These are phyloP conservation scores for Zaprionus obscuricornis DNA, from an alignment of 2,888 invertebrate genomes.

Conservation along the genomic window DNA sequence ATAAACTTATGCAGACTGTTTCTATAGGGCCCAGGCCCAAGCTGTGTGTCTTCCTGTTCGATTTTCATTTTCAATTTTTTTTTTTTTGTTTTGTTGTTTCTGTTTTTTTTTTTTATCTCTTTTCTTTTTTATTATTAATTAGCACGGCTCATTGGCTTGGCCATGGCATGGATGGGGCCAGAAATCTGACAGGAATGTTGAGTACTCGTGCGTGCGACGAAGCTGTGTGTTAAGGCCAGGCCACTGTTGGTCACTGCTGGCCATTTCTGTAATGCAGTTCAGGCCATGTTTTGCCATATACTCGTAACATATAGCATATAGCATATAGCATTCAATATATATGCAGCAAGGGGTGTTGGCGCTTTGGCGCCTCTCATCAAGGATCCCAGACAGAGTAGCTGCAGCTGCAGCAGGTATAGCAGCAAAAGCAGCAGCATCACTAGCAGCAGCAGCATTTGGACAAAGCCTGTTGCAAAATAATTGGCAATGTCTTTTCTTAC, in stretches of 20 bases:
- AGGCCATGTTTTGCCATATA: no score
- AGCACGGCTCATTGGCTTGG: conserved; percentile 53
- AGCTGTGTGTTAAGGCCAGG: conserved; percentile 2
- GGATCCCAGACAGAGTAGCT: conserved; percentile 50
- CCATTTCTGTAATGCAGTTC: no score
- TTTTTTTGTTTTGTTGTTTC: no score
- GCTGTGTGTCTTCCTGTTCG: conserved; percentile 53
- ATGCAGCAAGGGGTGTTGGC: conserved; percentile 66
- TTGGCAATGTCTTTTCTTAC: conserved; percentile 61
- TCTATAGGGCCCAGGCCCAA: conserved; percentile 31
- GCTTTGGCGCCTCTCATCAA: conserved; percentile 78
- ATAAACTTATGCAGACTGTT: conserved; percentile 55
- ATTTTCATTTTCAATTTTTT: conserved; percentile 14
- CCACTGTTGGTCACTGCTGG: no score
- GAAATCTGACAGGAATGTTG: conserved; percentile 68
- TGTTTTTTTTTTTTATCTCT: conserved; percentile 74
- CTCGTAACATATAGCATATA: conserved; percentile 26
- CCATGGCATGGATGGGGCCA: conserved; percentile 7
- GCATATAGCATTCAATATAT: conserved; percentile 14
- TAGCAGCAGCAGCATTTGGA: conserved; percentile 50
- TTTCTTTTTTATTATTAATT: conserved; percentile 73
- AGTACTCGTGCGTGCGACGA: conserved; percentile 32
- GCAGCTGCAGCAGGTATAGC: conserved; percentile 32
- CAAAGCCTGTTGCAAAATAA: conserved; percentile 74
- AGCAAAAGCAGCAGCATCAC: conserved; percentile 31